These are phyloP conservation scores for Boleophthalmus pectinirostris DNA, from an alignment of 2,113 vertebrate species.

Conservation along the genomic window DNA sequence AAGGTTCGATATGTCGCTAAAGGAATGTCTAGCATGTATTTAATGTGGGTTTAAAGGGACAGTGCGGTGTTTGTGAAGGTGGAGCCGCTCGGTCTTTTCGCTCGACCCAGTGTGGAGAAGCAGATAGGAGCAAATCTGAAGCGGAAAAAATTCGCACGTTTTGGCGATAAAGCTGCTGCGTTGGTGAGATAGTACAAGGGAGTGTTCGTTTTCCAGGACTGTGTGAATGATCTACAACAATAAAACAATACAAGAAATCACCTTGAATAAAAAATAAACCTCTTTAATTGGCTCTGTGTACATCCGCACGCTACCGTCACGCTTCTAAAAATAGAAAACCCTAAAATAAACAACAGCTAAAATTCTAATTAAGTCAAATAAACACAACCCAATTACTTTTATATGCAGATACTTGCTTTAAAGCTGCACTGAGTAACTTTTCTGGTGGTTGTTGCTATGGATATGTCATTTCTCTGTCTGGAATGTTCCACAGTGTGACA, in stretches of 20 bases:
- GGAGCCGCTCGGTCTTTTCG: background rate
- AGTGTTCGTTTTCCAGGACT: background rate
- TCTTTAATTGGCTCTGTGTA: background rate
- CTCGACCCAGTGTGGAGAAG: background rate
- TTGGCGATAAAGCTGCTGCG: background rate
- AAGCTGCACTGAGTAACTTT: too few species aligned
- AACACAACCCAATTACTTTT: too few species aligned
- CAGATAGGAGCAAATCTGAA: background rate
- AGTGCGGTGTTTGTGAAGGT: background rate
- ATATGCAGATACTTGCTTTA: too few species aligned
- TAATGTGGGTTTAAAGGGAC: background rate
- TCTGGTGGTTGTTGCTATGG: too few species aligned
- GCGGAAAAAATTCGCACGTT: background rate
- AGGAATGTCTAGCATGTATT: slow-evolving; percentile 1
- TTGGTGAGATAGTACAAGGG: background rate
- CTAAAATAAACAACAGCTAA: too few species aligned
- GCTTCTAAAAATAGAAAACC: too few species aligned
- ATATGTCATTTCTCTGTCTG: too few species aligned
- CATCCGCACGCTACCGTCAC: too few species aligned
- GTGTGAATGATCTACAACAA: background rate
- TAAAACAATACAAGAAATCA: background rate
- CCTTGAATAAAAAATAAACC: background rate
- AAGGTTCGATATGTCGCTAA: slow-evolving; percentile 1
- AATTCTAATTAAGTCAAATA: too few species aligned
- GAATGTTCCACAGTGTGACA: too few species aligned